Conservation (phyloP, 1,140 invertebrate species). For the Oreohelix idahoensis region DNA sequence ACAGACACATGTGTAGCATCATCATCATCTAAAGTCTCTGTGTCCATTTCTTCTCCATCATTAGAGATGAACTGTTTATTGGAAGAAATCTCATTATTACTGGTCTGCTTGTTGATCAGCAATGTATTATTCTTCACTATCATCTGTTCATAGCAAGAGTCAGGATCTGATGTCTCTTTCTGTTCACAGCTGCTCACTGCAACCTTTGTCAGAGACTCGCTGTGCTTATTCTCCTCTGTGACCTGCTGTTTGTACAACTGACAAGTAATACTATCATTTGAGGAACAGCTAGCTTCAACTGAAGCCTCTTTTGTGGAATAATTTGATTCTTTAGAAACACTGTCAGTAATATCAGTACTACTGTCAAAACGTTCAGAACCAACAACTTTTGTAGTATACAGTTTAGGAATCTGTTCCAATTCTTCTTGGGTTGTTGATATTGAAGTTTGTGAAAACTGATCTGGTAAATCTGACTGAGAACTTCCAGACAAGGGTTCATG, state of each 20-base stretch:
- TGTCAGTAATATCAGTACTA: background rate
- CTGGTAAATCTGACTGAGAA: background rate
- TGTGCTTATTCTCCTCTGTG: background rate
- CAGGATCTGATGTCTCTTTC: background rate
- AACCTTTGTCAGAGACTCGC: no score
- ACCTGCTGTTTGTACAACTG: background rate
- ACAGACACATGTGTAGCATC: background rate
- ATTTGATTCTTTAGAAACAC: background rate
- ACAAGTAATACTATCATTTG: background rate
- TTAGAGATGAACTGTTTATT: constrained; percentile 3
- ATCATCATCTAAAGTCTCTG: background rate
- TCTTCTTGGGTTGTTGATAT: background rate
- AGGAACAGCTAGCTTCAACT: background rate
- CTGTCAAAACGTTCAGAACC: background rate
- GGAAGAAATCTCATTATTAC: background rate
- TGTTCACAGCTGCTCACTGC: background rate
- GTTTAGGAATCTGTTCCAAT: background rate
- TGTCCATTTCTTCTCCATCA: constrained; percentile 26
- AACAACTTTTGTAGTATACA: background rate
- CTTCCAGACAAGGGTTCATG: background rate
- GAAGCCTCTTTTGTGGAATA: background rate
- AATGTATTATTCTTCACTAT: no score
- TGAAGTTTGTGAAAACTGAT: background rate
- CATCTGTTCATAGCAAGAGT: background rate
- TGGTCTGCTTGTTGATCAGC: background rate